Evolutionary conservation across 2,113 vertebrate species (phyloP).

Genomic region (Oncorhynchus masou): DNA sequence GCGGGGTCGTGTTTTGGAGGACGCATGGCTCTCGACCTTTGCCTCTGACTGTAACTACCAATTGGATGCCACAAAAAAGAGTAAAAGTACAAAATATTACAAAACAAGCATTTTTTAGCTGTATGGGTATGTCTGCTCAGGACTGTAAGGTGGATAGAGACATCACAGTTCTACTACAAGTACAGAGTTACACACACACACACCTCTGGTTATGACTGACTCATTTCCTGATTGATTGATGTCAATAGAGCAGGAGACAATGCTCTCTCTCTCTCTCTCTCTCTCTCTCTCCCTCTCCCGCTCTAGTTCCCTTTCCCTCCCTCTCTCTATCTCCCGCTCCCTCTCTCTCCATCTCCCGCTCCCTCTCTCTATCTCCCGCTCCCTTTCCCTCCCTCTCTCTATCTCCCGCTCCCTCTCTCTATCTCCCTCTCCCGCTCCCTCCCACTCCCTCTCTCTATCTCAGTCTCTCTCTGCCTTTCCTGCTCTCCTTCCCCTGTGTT

Average conservation of each 20-base stretch:
- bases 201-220: not conserved
- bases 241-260: not conserved
- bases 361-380: not conserved
- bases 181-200: slow-evolving; percentile 7
- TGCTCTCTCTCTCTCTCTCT: not conserved
- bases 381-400: not conserved
- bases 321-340: not conserved
- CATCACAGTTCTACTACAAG: not conserved
- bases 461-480: slow-evolving; percentile 11
- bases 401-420: slow-evolving; percentile 12
- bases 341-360: not conserved
- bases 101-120: too few relatives aligned
- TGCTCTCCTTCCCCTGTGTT: slow-evolving; percentile 15
- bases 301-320: too few relatives aligned
- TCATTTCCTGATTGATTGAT: not conserved
- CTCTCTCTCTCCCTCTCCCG: too few relatives aligned
- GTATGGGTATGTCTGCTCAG: too few relatives aligned
- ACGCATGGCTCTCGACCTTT: too few relatives aligned
- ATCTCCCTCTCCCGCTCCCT: not conserved
- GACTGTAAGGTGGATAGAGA: not conserved
- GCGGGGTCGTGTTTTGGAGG: too few relatives aligned
- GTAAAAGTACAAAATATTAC: too few relatives aligned
- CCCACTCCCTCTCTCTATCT: not conserved
- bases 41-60: too few relatives aligned
- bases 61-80: too few relatives aligned